Conservation (phyloP, 2,113 vertebrate genomes). For the Phalacrocorax aristotelis region DNA sequence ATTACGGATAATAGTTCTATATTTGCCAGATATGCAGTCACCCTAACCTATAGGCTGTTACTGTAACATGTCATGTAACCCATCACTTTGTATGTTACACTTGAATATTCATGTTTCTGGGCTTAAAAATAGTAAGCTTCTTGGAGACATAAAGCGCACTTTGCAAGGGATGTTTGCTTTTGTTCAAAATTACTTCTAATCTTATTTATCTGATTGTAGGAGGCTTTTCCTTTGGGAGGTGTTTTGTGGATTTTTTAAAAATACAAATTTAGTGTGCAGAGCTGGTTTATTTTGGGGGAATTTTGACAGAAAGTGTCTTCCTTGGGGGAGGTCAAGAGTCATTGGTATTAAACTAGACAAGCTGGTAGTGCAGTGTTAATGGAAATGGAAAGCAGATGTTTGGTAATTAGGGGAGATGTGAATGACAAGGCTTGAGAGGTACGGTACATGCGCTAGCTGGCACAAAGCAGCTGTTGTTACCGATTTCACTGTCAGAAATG, state of each 20-base stretch:
- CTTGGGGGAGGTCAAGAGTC: conserved; percentile 95
- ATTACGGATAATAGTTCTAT: conserved; percentile 33
- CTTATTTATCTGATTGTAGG: conserved; percentile 36
- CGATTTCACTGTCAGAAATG: conserved; percentile 91
- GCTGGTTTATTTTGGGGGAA: conserved; percentile 74
- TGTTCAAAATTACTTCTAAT: conserved; percentile 16
- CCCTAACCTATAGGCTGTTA: conserved; percentile 33
- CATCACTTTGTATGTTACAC: background rate
- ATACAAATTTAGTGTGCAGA: conserved; percentile 62
- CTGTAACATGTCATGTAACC: conserved; percentile 18
- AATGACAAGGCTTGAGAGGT: conserved; percentile 97
- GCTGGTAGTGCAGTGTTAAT: conserved; percentile 94
- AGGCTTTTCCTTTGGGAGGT: conserved; percentile 41
- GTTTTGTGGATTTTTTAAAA: background rate
- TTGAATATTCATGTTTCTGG: background rate
- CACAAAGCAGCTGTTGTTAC: conserved; percentile 93
- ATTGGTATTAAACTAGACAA: conserved; percentile 92
- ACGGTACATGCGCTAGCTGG: conserved; percentile 87
- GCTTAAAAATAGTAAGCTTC: conserved; percentile 16
- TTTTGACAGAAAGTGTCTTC: conserved; percentile 89
- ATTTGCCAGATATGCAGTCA: conserved; percentile 19
- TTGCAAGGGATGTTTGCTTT: background rate
- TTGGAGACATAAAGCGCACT: background rate
- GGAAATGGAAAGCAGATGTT: conserved; percentile 99
- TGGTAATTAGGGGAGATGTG: conserved; percentile 99